phyloP scores from a whole-genome alignment of 2,888 invertebrate genomes.

The Diplazon laetatorius region DNA sequence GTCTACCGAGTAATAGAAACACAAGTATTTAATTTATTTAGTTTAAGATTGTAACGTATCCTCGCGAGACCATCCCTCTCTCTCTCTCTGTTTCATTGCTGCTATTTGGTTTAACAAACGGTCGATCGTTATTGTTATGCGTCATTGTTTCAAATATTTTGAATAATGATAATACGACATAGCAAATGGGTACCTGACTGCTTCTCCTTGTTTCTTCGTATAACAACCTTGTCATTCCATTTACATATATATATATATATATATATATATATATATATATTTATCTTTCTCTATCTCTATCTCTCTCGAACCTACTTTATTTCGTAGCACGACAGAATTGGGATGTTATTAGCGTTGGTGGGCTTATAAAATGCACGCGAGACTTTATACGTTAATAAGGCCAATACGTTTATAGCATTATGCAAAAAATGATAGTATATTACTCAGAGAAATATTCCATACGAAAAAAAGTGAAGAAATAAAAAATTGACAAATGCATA shows the following conservation, averaged over 20 bases:
- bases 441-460: constrained; percentile 61
- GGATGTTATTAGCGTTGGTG: constrained; percentile 20
- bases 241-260: no score
- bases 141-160: constrained; percentile 43
- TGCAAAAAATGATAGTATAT: constrained; percentile 63
- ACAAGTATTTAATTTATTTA: constrained; percentile 69
- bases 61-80: not conserved
- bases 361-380: constrained; percentile 43
- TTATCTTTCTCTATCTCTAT: no score
- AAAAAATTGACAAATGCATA: constrained; percentile 23
- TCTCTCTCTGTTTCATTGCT: constrained; percentile 67
- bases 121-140: constrained; percentile 53
- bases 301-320: constrained; percentile 56
- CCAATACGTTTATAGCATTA: constrained; percentile 48
- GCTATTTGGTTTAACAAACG: constrained; percentile 69
- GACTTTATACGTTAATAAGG: constrained; percentile 46
- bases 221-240: constrained; percentile 64
- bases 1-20: constrained; percentile 66
- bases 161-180: constrained; percentile 53
- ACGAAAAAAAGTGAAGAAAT: constrained; percentile 57
- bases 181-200: constrained; percentile 75
- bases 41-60: constrained; percentile 34
- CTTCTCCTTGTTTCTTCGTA: constrained; percentile 67
- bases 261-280: no score
- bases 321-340: constrained; percentile 48